phyloP scores from a whole-genome alignment of 2,113 vertebrate species.

The Nannospalax galili region DNA sequence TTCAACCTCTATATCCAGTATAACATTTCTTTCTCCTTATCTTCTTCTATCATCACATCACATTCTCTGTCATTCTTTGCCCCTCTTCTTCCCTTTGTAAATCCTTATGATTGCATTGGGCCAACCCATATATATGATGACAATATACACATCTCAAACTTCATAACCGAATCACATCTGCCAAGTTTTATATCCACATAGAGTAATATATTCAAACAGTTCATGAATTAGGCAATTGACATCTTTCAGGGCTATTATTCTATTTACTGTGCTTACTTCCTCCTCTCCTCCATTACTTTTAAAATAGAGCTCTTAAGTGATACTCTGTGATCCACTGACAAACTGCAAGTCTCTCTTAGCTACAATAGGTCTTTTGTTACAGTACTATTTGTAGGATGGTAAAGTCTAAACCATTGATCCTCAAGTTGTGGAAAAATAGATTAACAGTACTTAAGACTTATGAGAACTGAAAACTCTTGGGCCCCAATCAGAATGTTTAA shows the following conservation, averaged over 20 bases:
- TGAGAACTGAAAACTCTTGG: conserved; percentile 4
- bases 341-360: neutral
- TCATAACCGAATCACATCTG: neutral
- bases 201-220: neutral
- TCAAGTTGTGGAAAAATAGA: neutral
- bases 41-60: neutral
- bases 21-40: neutral
- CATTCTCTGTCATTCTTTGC: neutral
- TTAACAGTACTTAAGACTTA: neutral
- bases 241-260: neutral
- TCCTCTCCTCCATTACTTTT: no score
- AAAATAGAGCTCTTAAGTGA: neutral
- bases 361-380: neutral
- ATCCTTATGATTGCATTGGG: neutral
- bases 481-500: neutral
- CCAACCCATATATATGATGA: neutral
- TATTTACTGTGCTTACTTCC: neutral
- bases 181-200: neutral
- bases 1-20: neutral
- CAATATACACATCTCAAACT: neutral
- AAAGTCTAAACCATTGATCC: no score
- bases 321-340: neutral
- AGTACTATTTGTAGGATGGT: neutral
- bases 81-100: neutral
- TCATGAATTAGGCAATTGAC: neutral